Evolutionary conservation across 2,113 vertebrate genomes (phyloP), one percentile per base, ranked within the genome.

Genomic region (Anguilla japonica): DNA sequence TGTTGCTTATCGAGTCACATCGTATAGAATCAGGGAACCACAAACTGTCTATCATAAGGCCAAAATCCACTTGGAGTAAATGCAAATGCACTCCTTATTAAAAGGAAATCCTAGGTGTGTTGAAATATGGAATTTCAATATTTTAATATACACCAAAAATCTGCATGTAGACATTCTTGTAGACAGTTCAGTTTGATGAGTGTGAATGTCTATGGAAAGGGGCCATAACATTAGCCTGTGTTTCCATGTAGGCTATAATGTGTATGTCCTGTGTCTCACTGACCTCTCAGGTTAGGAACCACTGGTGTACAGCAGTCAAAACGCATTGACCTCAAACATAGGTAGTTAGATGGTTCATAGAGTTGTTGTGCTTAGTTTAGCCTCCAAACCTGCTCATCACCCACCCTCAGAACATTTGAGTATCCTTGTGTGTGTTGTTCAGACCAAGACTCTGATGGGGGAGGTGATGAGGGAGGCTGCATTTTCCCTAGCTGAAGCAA

Each of bases 391-490:
- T 14, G 26, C 11, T 29, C 26, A 75, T n/a, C 71, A 34, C 71
- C 71, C n/a, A 75, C 2, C 18, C 71, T 1, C 71, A 29, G n/a
- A 29, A 13, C 9, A 34, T 75, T 26, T 75, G 41, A 56, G 41
- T 18, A 18, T 86, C 39, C 84, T n/a, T 92, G 86, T 88, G 16
- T 88, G 16, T 84, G 43, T 88, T 86, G 13, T 86, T 87, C 86
- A 99, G 98, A 99, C 98, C 20, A 99, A 99, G 93, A 98, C 98
- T 89, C 94, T 99, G 89, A 99, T 99, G 98, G 98, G 98, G 81
- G 98, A 99, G 87, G 98, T 99, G 87, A 99, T 99, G 98, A 96
- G 98, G 91, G 98, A 99, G 94, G 98, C 98, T 7, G 98, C 98
- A 53, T 99, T 99, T 91, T 99, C 98, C 56, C 94, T 99, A 90